These are phyloP conservation scores for Heteromyza rotundicornis DNA, from an alignment of 2,888 invertebrate species.

Conservation along the genomic window DNA sequence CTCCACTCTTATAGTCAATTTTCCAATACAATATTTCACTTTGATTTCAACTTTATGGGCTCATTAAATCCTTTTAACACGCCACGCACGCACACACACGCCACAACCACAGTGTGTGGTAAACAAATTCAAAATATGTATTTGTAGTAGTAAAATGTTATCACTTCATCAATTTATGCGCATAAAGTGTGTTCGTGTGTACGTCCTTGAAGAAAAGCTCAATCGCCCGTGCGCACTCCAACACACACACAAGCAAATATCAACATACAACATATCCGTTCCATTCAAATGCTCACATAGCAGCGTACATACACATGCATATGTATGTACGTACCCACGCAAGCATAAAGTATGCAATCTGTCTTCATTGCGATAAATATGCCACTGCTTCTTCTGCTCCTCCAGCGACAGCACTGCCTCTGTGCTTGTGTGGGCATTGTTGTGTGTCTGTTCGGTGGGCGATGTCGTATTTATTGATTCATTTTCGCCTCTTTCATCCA, in stretches of 20 bases:
- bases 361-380: conserved; percentile 14
- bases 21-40: neutral
- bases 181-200: neutral
- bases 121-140: too few species aligned
- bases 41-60: neutral
- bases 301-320: neutral
- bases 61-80: neutral
- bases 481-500: too few species aligned
- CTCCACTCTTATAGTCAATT: neutral
- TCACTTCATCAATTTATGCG: conserved; percentile 1
- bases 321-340: neutral
- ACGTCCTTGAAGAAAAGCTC: too few species aligned
- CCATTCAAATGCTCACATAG: neutral
- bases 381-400: neutral
- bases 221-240: neutral
- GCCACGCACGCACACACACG: neutral
- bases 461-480: neutral
- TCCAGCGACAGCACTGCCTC: neutral
- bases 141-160: neutral
- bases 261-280: neutral
- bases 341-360: conserved; percentile 17
- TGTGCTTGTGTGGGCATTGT: too few species aligned
- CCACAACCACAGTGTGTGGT: neutral
- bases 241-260: neutral
- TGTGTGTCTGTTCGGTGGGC: too few species aligned